Evolutionary conservation across 2,797 vertebrate genomes (phyloP).

Genomic region (Cyprinella venusta): DNA sequence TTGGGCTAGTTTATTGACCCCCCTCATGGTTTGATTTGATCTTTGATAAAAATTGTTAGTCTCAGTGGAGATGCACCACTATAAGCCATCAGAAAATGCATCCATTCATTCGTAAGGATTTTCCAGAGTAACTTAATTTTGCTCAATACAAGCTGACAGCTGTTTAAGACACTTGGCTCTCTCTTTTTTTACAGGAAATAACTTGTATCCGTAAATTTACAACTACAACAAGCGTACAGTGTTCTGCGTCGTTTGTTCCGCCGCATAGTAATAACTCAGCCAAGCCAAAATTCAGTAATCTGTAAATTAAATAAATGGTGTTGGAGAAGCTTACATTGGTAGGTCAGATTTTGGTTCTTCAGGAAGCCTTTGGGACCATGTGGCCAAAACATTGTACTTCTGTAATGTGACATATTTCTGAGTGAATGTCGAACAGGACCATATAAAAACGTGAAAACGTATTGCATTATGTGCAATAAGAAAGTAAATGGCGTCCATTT

Average conservation of each 20-base stretch:
- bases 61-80: background rate
- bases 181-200: conserved; percentile 48
- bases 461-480: background rate
- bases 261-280: background rate
- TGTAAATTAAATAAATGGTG: background rate
- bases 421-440: background rate
- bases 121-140: conserved; percentile 42
- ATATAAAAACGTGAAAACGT: background rate
- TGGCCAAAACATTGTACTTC: background rate
- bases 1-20: background rate
- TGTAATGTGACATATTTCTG: background rate
- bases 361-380: background rate
- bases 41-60: background rate
- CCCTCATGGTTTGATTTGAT: background rate
- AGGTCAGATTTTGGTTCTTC: background rate
- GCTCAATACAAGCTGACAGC: background rate
- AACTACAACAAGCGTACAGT: conserved; percentile 44
- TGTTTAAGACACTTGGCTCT: conserved; percentile 28
- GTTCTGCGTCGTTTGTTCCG: background rate
- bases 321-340: background rate
- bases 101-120: conserved; percentile 27
- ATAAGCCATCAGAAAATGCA: conserved; percentile 10
- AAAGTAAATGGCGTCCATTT: background rate
- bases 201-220: conserved; percentile 44
- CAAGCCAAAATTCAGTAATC: background rate